Base-by-base conservation (phyloP, 2,113 vertebrate species). In the Amphilophus citrinellus region DNA sequence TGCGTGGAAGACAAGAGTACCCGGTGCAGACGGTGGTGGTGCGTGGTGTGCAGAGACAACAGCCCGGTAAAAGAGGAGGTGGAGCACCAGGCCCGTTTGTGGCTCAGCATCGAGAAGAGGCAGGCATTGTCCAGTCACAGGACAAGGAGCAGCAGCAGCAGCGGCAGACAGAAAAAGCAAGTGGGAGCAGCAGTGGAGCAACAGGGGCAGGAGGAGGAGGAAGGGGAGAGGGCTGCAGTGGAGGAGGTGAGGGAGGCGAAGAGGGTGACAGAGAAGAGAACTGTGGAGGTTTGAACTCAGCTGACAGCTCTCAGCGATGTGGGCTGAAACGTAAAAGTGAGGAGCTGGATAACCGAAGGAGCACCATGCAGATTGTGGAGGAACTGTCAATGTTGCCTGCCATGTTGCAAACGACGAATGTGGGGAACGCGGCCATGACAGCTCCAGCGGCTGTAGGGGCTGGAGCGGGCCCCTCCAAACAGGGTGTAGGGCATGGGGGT, bases 261-360 rank as follows among this genome's bases (percentile, higher is more conserved):
- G 90, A 90, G 60, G 93, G 90, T 30, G 88, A 93, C 85, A 62
- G 79, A 80, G 91, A 95, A 77, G 93, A 93, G 84, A 88, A 95
- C 90, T 95, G 95, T 90, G 96, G 95, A 96, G 94, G 91, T 81
- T 94, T 97, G 27, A 95, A 97, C 93, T 95, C 95, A 90, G 93
- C 96, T 68, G 97, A 98, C 88, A 95, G 96, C 92, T 94, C 97
- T 92, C 98, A 97, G 97, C 94, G 97, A 99, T 99, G 98, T 84
- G 98, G 98, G 92, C 93, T 99, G 96, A 99, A 99, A 97, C 98
- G 98, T 97, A 99, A 99, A 95, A 99, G 98, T 37, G 97, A 98
- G 93, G 98, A 99, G 92, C 91, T 99, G 91, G 98, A 98, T 86
- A 98, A 96, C 88, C 96, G 96, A 62, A 96, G 94, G 92, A 89